Percentiles rank a stretch among this genome's conserved stretches.
Conservation (phyloP, 2,797 vertebrate species). For the Crenichthys baileyi region DNA sequence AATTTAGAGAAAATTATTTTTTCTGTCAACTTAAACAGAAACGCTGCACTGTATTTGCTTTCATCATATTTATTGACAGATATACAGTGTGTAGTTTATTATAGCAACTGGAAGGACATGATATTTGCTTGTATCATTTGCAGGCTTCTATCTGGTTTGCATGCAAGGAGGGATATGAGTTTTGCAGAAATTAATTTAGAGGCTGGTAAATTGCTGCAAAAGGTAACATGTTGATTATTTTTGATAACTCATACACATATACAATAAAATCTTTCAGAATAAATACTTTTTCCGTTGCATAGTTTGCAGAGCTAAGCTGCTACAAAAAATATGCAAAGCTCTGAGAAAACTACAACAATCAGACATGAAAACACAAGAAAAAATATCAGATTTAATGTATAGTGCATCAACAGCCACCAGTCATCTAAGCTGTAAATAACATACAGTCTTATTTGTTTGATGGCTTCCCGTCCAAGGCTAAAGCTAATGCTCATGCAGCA, state of each 20-base stretch:
- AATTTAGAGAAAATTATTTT: neutral
- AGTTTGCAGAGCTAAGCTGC: slow-evolving; percentile 48
- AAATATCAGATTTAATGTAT: slow-evolving; percentile 3
- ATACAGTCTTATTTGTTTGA: neutral
- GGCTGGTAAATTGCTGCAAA: slow-evolving; percentile 18
- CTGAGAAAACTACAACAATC: slow-evolving; percentile 29
- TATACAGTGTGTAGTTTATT: slow-evolving; percentile 19
- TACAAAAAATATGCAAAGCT: slow-evolving; percentile 46
- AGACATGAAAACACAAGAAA: slow-evolving; percentile 14
- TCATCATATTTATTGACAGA: slow-evolving; percentile 48
- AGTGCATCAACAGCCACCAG: slow-evolving; percentile 9
- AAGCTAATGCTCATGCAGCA: slow-evolving; percentile 15
- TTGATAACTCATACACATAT: slow-evolving; percentile 6
- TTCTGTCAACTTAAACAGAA: neutral
- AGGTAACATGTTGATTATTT: slow-evolving; percentile 2
- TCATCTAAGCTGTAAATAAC: slow-evolving; percentile 9
- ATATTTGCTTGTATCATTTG: slow-evolving; percentile 20
- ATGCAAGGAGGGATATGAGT: slow-evolving; percentile 29
- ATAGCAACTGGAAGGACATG: neutral
- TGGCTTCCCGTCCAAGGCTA: neutral
- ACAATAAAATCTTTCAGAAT: slow-evolving; percentile 39
- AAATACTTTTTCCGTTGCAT: slow-evolving; percentile 61
- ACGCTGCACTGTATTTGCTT: neutral
- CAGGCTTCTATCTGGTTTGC: slow-evolving; percentile 4
- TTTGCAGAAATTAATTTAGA: slow-evolving; percentile 31